Evolutionary conservation across 1,140 invertebrate species (phyloP), one percentile per base, ranked within the genome.

Genomic region (Popillia japonica): DNA sequence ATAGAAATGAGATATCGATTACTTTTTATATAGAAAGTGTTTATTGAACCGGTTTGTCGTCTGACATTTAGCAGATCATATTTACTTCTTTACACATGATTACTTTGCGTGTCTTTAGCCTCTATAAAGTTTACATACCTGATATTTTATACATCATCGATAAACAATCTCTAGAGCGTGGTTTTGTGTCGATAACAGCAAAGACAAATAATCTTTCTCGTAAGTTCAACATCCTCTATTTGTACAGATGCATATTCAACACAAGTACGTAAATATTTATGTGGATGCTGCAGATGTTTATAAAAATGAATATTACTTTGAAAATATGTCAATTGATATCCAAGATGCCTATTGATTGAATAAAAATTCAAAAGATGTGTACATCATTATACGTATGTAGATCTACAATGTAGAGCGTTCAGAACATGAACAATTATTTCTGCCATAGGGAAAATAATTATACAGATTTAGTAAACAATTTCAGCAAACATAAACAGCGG

Each of bases 91-190:
- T 34, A 74, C 72, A 74, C 72, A 74, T 42, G 40, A 44, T 40
- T 74, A 74, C 72, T 74, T 40, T 34, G 72, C 17, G 34, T 74
- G 72, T 74, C 34, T 74, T 74, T 41, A 34, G 41, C 34, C n/a
- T 44, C 72, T 74, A 74, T 74, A 74, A 74, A 74, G 40, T 74
- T 74, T 41, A 74, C 72, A 74, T 74, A 74, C 72, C 72, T 74
- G 72, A 74, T 74, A 74, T 11, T 74, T 74, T 44, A 74, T 74
- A 40, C 40, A 74, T 74, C 10, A 74, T 68, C 61, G 22, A 74
- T 74, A 42, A 74, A 74, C 72, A 74, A 27, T 41, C 40, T 41
- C 72, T 34, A 74, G 34, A 74, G 40, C 72, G 14, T 17, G 72
- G 40, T 40, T 34, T n/a, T 11, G 40, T 20, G 27, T 20, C 34